Percentiles rank a stretch among this genome's conserved stretches.
Conservation (phyloP, 1,140 invertebrate genomes). For the Propsilocerus akamusi region DNA sequence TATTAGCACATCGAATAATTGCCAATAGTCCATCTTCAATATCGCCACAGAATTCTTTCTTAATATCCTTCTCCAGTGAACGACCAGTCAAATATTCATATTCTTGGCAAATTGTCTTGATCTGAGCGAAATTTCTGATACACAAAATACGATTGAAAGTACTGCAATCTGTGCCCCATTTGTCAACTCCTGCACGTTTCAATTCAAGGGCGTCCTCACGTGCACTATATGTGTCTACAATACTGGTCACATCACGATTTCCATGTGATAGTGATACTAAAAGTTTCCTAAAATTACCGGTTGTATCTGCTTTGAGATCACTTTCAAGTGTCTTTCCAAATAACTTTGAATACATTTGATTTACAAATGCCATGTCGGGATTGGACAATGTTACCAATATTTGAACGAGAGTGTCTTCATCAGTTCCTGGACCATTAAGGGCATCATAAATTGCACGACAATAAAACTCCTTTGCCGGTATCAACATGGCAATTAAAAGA, state of each 20-base stretch:
- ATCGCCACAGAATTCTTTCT: constrained; percentile 33
- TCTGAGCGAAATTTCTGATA: constrained; percentile 38
- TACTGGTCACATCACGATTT: neutral
- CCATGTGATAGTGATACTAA: constrained; percentile 43
- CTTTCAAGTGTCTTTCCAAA: constrained; percentile 59
- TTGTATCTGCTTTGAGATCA: constrained; percentile 70
- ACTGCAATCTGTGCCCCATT: constrained; percentile 45
- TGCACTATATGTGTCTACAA: neutral
- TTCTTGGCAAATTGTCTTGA: constrained; percentile 37
- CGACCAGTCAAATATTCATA: constrained; percentile 39
- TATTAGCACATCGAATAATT: constrained; percentile 23
- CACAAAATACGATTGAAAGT: constrained; percentile 41
- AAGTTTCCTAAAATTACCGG: constrained; percentile 69
- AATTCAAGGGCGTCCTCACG: constrained; percentile 26
- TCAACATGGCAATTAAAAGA: constrained; percentile 53
- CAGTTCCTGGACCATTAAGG: constrained; percentile 56
- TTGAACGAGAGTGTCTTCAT: constrained; percentile 69
- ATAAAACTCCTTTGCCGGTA: constrained; percentile 44
- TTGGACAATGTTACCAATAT: constrained; percentile 60
- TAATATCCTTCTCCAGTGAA: constrained; percentile 38
- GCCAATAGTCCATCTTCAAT: constrained; percentile 32
- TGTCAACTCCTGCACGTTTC: constrained; percentile 34
- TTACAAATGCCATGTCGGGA: constrained; percentile 56
- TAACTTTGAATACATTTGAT: constrained; percentile 46
- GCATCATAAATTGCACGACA: constrained; percentile 48